Evolutionary conservation across 2,888 invertebrate genomes (phyloP).

Genomic region (Cheilosia urbana): DNA sequence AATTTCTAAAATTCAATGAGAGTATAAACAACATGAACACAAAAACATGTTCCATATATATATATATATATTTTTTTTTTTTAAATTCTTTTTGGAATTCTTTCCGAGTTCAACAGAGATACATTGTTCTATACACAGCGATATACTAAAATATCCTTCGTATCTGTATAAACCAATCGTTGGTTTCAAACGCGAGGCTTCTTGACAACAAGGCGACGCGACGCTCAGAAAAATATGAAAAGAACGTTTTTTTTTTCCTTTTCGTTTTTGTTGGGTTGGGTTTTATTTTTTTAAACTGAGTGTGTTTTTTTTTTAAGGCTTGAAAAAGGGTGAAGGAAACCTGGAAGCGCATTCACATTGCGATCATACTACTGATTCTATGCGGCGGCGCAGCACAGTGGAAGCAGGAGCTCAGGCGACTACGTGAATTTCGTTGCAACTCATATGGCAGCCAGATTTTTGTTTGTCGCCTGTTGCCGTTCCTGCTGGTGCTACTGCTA

Average conservation of each 20-base stretch:
- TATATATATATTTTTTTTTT: conserved; percentile 25
- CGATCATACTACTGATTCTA: conserved; percentile 50
- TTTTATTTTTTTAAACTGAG: conserved; percentile 12
- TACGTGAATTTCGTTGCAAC: conserved; percentile 73
- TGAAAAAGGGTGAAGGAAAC: conserved; percentile 16
- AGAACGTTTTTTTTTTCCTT: conserved; percentile 38
- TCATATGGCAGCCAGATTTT: conserved; percentile 73
- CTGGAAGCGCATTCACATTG: conserved; percentile 72
- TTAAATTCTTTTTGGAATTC: conserved; percentile 49
- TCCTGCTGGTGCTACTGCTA: conserved; percentile 4
- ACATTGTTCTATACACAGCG: conserved; percentile 4
- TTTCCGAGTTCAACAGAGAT: conserved; percentile 42
- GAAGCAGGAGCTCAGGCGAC: conserved; percentile 42
- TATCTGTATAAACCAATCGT: conserved; percentile 32
- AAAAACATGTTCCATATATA: conserved; percentile 61
- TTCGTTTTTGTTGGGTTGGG: conserved; percentile 12
- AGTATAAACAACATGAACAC: conserved; percentile 59
- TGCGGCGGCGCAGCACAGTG: conserved; percentile 62
- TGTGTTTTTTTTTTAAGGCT: conserved; percentile 19
- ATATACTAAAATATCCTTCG: conserved; percentile 34
- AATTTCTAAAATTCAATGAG: conserved; percentile 70
- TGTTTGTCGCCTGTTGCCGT: conserved; percentile 53
- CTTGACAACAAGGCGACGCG: conserved; percentile 64
- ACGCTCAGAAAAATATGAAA: conserved; percentile 71
- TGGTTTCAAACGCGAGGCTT: conserved; percentile 45